phyloP scores from a whole-genome alignment of 2,113 vertebrate genomes.

The Delphinapterus leucas region DNA sequence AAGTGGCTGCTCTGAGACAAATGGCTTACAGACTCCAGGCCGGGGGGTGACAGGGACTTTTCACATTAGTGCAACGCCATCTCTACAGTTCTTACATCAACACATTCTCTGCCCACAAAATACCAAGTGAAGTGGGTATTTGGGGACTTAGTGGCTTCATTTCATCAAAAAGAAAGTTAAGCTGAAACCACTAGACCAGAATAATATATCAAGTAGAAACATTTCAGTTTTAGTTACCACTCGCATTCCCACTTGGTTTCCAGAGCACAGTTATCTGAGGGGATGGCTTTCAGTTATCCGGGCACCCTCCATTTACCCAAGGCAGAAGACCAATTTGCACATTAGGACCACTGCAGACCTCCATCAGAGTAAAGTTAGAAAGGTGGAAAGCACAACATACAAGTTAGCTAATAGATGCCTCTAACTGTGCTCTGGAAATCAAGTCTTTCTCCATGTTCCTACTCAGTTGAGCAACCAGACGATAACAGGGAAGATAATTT shows the following conservation, averaged over 20 bases:
- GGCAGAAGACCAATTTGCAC: not conserved
- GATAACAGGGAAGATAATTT: not conserved
- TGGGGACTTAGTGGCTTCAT: not conserved
- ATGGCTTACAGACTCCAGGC: not conserved
- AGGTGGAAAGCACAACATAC: not conserved
- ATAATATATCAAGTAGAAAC: not conserved
- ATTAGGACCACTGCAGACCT: not conserved
- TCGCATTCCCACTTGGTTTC: not conserved
- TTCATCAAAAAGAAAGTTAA: not conserved
- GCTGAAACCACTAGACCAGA: not conserved
- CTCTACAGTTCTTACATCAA: not conserved
- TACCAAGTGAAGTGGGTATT: not conserved
- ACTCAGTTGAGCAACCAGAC: not conserved
- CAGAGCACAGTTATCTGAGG: not conserved
- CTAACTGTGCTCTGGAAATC: not conserved
- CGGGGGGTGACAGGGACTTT: not conserved
- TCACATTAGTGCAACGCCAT: not conserved
- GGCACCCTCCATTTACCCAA: fast-evolving
- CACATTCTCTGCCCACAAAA: not conserved
- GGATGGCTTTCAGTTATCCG: not conserved
- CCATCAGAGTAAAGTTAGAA: not conserved
- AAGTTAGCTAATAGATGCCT: not conserved
- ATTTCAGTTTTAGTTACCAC: not conserved
- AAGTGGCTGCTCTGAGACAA: not conserved
- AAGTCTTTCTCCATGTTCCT: not conserved